Base-by-base conservation (phyloP, 2,888 invertebrate genomes). In the Ditula angustiorana region DNA sequence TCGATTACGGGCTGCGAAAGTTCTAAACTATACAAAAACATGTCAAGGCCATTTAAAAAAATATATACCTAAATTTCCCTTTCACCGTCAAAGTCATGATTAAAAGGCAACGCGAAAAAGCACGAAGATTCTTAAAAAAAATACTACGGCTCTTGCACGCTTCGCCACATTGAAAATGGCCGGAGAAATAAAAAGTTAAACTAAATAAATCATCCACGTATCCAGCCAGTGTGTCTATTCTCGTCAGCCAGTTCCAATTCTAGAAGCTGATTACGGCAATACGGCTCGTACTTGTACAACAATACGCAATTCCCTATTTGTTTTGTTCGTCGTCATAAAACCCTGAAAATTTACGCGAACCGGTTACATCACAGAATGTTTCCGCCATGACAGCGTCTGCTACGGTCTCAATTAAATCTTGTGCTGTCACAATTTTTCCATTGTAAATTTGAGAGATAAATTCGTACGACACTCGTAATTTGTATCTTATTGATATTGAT, bases 401-500 rank as follows among this genome's bases (percentile, higher is more conserved):
- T n/a, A 28, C n/a, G 21, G 21, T 44, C 28, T 19, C n/a, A 19
- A 30, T 21, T 23, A 60, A 60, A 41, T 60, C 41, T 28, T 4
- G 24, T 13, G 24, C 23, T 26, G 35, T 26, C 35, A 52, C 44
- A 52, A 30, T 46, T 44, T 46, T 58, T 63, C 63, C 63, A 46
- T 58, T 35, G 26, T 52, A 46, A 50, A 63, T 35, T 24, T 13
- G 8, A 41, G 41, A 47, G 55, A 61, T 55, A 55, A 61, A 24
- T 46, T 46, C 13, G 28, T 53, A 56, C 10, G 23, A 55, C 47
- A 55, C 26, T 19, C 28, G 23, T 52, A 35, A 33, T n/a, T 35
- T 52, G 33, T 52, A 53, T 61, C 61, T 61, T 57, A 63, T 58
- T 58, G 58, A 58, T 58, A 58, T 58, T 63, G 63, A 63, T 63